Evolutionary conservation across 2,888 invertebrate genomes (phyloP).

Genomic region (Agonopterix arenella): DNA sequence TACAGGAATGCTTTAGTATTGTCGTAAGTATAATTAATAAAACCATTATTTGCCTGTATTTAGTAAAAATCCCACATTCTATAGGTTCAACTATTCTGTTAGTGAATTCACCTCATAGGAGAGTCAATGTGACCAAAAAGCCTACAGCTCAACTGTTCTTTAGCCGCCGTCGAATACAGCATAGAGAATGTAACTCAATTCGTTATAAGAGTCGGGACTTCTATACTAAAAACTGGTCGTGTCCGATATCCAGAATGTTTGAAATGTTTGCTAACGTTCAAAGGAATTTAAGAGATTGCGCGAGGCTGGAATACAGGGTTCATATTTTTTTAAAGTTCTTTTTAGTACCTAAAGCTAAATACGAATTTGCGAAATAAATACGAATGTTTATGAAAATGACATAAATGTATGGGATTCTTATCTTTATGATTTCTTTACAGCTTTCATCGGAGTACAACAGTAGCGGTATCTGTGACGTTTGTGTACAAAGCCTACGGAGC

Average conservation of each 20-base stretch:
- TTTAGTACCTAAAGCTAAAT: neutral
- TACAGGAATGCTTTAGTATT: conserved; percentile 53
- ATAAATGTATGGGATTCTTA: no score
- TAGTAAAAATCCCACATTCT: neutral
- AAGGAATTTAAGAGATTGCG: no score
- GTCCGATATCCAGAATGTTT: no score
- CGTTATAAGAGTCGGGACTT: no score
- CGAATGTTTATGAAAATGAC: no score
- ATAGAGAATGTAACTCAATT: no score
- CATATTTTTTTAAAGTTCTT: neutral
- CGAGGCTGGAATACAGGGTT: no score
- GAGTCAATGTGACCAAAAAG: neutral
- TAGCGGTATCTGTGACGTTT: conserved; percentile 43
- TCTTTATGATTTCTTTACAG: conserved; percentile 23
- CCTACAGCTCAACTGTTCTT: neutral
- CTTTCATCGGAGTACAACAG: conserved; percentile 21
- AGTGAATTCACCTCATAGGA: neutral
- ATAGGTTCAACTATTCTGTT: neutral
- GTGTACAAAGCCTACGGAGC: conserved; percentile 36
- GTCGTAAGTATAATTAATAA: conserved; percentile 30
- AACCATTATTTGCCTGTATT: neutral
- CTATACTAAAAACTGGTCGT: no score
- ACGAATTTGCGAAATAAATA: neutral
- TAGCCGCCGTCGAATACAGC: neutral
- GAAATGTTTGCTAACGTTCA: no score